Evolutionary conservation across 2,113 vertebrate species (phyloP).

Genomic region (Neolamprologus hecqui): DNA sequence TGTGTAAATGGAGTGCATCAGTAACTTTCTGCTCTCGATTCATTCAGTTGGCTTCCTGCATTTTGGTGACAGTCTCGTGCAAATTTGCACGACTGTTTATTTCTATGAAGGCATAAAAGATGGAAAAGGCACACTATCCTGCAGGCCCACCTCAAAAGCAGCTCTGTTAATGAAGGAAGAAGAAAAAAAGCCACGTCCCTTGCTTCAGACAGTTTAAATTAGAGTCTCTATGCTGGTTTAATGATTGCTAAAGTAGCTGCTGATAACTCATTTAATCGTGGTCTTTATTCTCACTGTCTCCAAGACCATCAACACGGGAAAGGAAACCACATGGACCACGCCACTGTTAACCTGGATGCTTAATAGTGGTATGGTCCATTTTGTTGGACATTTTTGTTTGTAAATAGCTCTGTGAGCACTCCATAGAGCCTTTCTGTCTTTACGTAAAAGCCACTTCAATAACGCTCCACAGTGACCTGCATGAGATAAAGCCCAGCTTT

Average conservation of each 20-base stretch:
- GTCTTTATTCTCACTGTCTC: background rate
- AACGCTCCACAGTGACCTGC: background rate
- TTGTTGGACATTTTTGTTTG: background rate
- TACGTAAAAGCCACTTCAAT: background rate
- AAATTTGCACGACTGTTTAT: background rate
- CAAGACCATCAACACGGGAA: background rate
- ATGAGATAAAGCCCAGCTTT: background rate
- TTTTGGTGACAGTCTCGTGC: background rate
- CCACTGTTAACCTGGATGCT: background rate
- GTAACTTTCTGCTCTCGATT: background rate
- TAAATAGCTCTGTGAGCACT: background rate
- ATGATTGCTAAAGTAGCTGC: background rate
- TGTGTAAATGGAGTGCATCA: background rate
- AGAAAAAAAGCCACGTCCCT: constrained; percentile 15
- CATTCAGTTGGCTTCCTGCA: background rate
- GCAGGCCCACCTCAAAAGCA: too few relatives aligned
- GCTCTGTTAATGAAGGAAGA: constrained; percentile 41
- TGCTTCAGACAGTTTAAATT: background rate
- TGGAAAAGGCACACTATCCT: background rate
- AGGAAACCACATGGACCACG: background rate
- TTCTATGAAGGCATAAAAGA: background rate
- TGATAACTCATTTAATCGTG: background rate
- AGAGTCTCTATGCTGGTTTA: background rate
- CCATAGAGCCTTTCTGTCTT: background rate
- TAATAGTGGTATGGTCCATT: background rate